Evolutionary conservation across 2,797 vertebrate species (phyloP), one percentile per base, ranked within the genome.

Genomic region (Pyrocephalus nanus): DNA sequence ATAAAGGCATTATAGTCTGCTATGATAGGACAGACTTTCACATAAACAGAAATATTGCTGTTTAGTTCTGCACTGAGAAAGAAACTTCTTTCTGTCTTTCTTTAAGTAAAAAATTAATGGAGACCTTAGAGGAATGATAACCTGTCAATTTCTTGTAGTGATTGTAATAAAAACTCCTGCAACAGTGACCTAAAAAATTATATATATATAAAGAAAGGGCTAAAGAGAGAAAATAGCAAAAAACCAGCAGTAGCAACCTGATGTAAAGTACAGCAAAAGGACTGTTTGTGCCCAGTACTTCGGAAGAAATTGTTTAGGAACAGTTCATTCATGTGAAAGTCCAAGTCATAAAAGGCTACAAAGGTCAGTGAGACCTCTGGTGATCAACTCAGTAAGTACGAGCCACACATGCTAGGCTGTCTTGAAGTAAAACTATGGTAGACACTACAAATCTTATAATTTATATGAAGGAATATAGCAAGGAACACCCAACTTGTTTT

Each of bases 331-430:
- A 84, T 40, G 70, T 89, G 51, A 96, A 89, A 93, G 38, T 91
- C n/a, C 55, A 54, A 96, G 85, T 95, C 87, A 92, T 27, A 27
- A 8, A 76, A 84, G 20, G 61, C 65, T 95, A 88, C 82, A 96
- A 96, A 96, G 97, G 97, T 98, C 97, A 96, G 67, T 95, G 67
- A 98, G 96, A 98, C 93, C 93, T 96, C 92, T 87, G 87, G 54
- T 96, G 78, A 96, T 86, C 82, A 92, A 86, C 75, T 91, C 42
- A 87, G 72, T 76, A 92, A 96, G 93, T 45, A 57, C 80, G 58
- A 87, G 86, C 50, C 48, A 90, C 79, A 61, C 13, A 74, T 45
- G 7, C 48, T 85, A 73, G 64, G 60, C 74, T 84, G 71, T 50
- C 66, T 85, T 62, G 54, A 73, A 95, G 64, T 74, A 95, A 82